Conservation (phyloP, 1,140 invertebrate genomes). For the Drosophila hydei region DNA sequence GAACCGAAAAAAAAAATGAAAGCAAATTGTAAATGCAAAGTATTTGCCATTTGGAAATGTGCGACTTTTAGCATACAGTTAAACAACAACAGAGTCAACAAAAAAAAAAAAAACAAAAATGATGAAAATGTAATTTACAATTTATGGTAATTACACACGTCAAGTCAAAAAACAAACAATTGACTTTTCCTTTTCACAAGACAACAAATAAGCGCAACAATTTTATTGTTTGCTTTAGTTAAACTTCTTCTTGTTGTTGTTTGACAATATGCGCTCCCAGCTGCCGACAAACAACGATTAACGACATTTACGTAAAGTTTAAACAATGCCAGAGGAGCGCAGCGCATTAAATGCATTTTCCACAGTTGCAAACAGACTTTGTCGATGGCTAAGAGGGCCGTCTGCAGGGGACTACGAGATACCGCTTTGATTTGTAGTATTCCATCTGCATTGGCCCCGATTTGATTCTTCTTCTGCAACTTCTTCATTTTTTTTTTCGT, state of each 20-base stretch:
- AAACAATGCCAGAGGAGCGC: constrained; percentile 40
- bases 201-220: constrained; percentile 42
- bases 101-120: constrained; percentile 40
- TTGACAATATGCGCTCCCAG: constrained; percentile 18
- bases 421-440: constrained; percentile 66
- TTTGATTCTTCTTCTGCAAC: constrained; percentile 19
- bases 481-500: constrained; percentile 9
- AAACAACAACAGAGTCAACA: constrained; percentile 35
- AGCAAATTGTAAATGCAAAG: constrained; percentile 68
- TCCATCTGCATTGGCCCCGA: constrained; percentile 46
- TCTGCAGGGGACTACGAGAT: constrained; percentile 45
- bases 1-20: constrained; percentile 69
- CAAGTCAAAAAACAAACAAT: constrained; percentile 60
- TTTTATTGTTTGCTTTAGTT: constrained; percentile 55
- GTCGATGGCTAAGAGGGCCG: too few relatives aligned
- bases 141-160: constrained; percentile 79
- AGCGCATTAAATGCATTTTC: constrained; percentile 42
- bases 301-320: constrained; percentile 78
- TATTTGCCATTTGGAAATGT: constrained; percentile 70
- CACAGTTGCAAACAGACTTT: constrained; percentile 37
- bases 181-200: constrained; percentile 75
- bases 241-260: constrained; percentile 19
- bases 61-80: constrained; percentile 70
- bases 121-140: constrained; percentile 75
- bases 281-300: constrained; percentile 60